Evolutionary conservation across 1,140 invertebrate genomes (phyloP).

Genomic region (Aphelenchoides fujianensis): DNA sequence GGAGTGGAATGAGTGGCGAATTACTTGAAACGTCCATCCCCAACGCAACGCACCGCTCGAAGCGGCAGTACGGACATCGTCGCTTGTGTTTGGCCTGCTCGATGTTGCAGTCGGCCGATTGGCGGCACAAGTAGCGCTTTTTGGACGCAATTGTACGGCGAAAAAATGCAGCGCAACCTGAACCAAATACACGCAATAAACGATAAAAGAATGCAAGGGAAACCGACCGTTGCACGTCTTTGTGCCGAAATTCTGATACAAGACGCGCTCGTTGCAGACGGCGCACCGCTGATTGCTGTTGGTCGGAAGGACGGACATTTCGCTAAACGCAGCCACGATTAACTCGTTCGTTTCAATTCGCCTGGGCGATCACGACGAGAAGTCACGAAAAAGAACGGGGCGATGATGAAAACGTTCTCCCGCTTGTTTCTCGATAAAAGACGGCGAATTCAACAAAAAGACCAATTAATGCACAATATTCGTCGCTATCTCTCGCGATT

Average conservation of each 20-base stretch:
- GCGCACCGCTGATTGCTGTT: not conserved
- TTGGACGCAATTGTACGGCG: not conserved
- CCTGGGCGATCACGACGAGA: too few relatives aligned
- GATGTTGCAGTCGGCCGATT: slow-evolving; percentile 4
- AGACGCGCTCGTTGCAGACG: slow-evolving; percentile 5
- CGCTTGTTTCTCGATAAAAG: too few relatives aligned
- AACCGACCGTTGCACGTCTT: slow-evolving; percentile 1
- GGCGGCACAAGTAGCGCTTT: not conserved
- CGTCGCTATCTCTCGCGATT: too few relatives aligned
- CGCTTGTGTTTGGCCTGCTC: slow-evolving; percentile 2
- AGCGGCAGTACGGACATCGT: slow-evolving; percentile 3
- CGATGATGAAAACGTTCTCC: too few relatives aligned
- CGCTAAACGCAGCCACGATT: too few relatives aligned
- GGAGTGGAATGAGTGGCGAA: not conserved
- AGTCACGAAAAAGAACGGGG: too few relatives aligned
- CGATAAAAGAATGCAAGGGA: too few relatives aligned
- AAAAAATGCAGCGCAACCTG: not conserved
- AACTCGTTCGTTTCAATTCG: too few relatives aligned
- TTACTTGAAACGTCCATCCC: slow-evolving; percentile 1
- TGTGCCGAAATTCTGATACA: slow-evolving; percentile 7
- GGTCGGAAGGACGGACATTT: too few relatives aligned
- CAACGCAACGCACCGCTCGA: not conserved
- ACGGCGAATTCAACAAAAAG: too few relatives aligned
- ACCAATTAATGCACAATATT: too few relatives aligned
- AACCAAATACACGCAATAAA: too few relatives aligned